Base-by-base conservation (phyloP, 2,888 invertebrate genomes). In the Ligdia adustata region DNA sequence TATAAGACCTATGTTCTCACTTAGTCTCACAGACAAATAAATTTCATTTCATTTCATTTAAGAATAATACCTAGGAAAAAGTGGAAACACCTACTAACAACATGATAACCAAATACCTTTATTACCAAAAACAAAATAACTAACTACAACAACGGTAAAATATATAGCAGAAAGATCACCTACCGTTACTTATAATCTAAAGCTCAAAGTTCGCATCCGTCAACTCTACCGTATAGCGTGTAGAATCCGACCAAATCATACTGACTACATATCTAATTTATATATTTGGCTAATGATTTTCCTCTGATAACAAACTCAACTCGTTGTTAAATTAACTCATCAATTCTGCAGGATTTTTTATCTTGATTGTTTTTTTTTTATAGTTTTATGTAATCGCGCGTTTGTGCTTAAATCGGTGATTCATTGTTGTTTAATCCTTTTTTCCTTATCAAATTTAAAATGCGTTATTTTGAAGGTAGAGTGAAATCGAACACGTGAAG, bases 241-340 rank as follows among this genome's bases (percentile, higher is more conserved):
- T 18, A 18, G 18, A 6, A 18, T 15, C 14, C 15, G 7, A 4
- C 9, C 2, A 14, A 28, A 11, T 6, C 7, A 4, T 13, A 13
- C 2, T 24, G 9, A n/a, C n/a, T n/a, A n/a, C n/a, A n/a, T n/a
- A n/a, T n/a, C n/a, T 6, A 6, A 22, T 22, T 6, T 9, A 28
- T 29, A 22, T 11, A 27, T 45, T 45, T 33, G n/a, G 44, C 38
- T 18, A 38, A 45, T 27, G 13, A 13, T 39, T 38, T 45, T 39
- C 45, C 45, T 33, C 3, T 7, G n/a, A 39, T 26, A 37, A 37
- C n/a, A 22, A 22, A 1, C 6, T 18, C 18, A 22, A n/a, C n/a
- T n/a, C n/a, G 7, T 9, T 7, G 37, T 44, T 26, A 16, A 32
- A 28, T 29, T 3, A 34, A 4, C 22, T 34, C 45, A 46, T 39